Percentiles rank a stretch among this genome's conserved stretches.
These are phyloP conservation scores for Oreortyx pictus DNA, from an alignment of 2,797 vertebrate species.

Conservation along the genomic window DNA sequence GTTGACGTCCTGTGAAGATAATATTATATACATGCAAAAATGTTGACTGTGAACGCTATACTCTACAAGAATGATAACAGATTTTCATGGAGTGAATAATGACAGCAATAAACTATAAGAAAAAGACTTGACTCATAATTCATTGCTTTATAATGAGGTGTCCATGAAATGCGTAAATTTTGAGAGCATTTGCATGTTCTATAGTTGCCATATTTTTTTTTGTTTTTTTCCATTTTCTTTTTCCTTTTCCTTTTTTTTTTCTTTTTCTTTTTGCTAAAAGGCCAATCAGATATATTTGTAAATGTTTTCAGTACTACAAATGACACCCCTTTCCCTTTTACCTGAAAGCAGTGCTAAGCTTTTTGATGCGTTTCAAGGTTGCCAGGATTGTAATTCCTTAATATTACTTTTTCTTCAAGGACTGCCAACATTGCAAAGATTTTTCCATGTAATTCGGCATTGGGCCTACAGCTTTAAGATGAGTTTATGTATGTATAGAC, in stretches of 20 bases:
- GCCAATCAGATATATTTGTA: slow-evolving; percentile 80
- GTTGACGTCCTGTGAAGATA: slow-evolving; percentile 96
- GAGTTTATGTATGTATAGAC: slow-evolving; percentile 36
- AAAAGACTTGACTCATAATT: slow-evolving; percentile 90
- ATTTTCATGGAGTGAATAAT: slow-evolving; percentile 94
- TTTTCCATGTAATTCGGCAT: slow-evolving; percentile 42
- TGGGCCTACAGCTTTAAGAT: slow-evolving; percentile 39
- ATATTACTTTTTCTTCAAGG: slow-evolving; percentile 17
- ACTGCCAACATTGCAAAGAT: slow-evolving; percentile 54
- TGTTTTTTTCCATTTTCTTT: slow-evolving; percentile 69
- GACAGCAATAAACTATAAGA: slow-evolving; percentile 98
- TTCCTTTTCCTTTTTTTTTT: neutral
- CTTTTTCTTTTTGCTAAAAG: slow-evolving; percentile 89
- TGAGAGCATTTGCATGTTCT: slow-evolving; percentile 77
- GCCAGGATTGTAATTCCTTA: slow-evolving; percentile 42
- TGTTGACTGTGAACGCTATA: slow-evolving; percentile 86
- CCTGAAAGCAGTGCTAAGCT: slow-evolving; percentile 42
- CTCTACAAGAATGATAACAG: slow-evolving; percentile 85
- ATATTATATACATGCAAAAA: slow-evolving; percentile 95
- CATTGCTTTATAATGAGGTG: slow-evolving; percentile 94
- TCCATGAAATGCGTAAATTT: slow-evolving; percentile 84
- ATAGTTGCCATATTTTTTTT: slow-evolving; percentile 57
- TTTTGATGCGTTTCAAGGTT: slow-evolving; percentile 26
- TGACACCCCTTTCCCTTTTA: slow-evolving; percentile 40
- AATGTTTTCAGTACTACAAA: neutral